Evolutionary conservation across 1,140 invertebrate genomes (phyloP).

Genomic region (Delia radicum): DNA sequence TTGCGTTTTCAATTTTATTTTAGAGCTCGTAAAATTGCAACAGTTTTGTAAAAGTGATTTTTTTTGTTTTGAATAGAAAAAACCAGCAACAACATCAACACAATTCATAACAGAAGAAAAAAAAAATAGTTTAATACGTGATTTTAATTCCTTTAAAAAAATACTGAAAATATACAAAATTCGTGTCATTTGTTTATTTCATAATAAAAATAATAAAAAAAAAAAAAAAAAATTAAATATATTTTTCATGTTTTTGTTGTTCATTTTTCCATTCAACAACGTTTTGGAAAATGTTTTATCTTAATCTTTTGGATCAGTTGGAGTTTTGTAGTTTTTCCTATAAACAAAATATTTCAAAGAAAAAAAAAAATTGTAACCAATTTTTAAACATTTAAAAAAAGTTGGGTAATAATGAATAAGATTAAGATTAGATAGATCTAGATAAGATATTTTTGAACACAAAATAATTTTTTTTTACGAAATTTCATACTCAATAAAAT

Average conservation of each 20-base stretch:
- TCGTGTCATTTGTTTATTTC: slow-evolving; percentile 19
- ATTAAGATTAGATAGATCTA: neutral
- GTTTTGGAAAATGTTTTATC: neutral
- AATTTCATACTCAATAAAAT: no score
- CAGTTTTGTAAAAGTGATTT: neutral
- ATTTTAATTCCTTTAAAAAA: slow-evolving; percentile 15
- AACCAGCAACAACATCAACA: no score
- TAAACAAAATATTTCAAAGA: neutral
- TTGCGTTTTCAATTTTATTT: no score
- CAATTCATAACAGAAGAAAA: no score
- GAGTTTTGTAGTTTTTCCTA: neutral
- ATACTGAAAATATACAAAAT: neutral
- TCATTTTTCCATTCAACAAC: neutral
- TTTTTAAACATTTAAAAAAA: neutral
- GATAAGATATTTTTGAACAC: neutral
- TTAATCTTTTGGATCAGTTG: neutral
- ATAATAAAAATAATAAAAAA: neutral
- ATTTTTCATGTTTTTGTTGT: neutral
- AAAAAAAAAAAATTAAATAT: neutral
- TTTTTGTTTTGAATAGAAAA: neutral
- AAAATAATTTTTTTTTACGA: no score
- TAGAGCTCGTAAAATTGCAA: neutral
- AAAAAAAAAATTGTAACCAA: neutral
- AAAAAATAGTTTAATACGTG: slow-evolving; percentile 1
- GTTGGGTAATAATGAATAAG: neutral